Evolutionary conservation across 2,888 invertebrate species (phyloP).

Genomic region (Microchrysa polita): DNA sequence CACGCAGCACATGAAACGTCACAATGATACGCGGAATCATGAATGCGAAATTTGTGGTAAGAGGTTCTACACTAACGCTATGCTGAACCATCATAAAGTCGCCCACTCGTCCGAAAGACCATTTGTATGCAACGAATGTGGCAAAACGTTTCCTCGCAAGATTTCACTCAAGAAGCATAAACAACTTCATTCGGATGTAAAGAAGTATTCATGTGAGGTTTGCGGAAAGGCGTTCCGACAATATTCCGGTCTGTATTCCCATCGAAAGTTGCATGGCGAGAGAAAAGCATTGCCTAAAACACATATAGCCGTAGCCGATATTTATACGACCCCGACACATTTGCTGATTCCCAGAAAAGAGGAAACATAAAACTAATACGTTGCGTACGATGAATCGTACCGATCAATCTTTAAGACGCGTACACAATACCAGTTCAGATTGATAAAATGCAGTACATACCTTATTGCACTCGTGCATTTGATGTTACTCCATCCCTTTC

Average conservation of each 20-base stretch:
- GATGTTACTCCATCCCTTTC: too few species aligned
- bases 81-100: slow-evolving; percentile 32
- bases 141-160: slow-evolving; percentile 49
- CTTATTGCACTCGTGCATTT: too few species aligned
- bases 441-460: too few species aligned
- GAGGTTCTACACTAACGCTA: slow-evolving; percentile 34
- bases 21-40: slow-evolving; percentile 49
- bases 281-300: slow-evolving; percentile 41
- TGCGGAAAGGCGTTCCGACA: slow-evolving; percentile 52
- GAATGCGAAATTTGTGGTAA: slow-evolving; percentile 50
- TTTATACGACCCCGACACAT: slow-evolving; percentile 21
- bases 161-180: slow-evolving; percentile 51
- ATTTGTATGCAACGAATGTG: slow-evolving; percentile 43
- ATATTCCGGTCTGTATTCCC: slow-evolving; percentile 49
- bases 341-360: slow-evolving; percentile 12
- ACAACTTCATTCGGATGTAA: slow-evolving; percentile 51
- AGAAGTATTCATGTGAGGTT: slow-evolving; percentile 51
- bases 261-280: slow-evolving; percentile 31
- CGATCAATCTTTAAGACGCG: too few species aligned
- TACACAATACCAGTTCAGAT: too few species aligned
- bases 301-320: slow-evolving; percentile 22
- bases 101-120: slow-evolving; percentile 25
- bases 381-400: too few species aligned
- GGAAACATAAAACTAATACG: not conserved
- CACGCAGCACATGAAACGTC: slow-evolving; percentile 51